A percentile compares a stretch with the other conserved stretches of the same genome.
Evolutionary conservation across 2,113 vertebrate species (phyloP).

Genomic region (Labeo catla): DNA sequence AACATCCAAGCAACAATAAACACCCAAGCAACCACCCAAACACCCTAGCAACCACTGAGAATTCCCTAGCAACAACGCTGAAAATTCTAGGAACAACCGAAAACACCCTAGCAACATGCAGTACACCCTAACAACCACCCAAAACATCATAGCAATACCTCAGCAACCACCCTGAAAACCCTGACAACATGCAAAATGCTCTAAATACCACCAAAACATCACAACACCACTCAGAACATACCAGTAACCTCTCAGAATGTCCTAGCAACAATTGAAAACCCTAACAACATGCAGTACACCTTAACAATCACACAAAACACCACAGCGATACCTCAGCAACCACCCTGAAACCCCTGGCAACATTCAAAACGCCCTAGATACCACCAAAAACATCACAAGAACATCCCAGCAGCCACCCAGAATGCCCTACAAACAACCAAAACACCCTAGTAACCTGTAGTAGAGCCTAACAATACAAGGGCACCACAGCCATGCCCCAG

Average conservation of each 20-base stretch:
- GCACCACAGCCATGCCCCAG: too few species aligned
- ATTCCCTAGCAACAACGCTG: background rate
- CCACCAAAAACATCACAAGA: background rate
- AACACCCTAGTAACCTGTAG: too few species aligned
- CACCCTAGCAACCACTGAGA: background rate
- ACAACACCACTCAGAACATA: rapidly evolving
- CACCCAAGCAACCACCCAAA: background rate
- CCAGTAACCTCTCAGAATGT: background rate
- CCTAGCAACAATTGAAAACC: background rate
- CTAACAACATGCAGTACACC: too few species aligned
- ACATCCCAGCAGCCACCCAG: background rate
- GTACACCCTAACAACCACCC: background rate
- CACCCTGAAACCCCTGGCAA: background rate
- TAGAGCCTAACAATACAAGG: too few species aligned
- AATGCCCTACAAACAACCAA: background rate
- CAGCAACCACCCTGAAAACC: background rate
- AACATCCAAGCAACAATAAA: background rate
- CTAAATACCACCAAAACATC: background rate
- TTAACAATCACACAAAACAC: background rate
- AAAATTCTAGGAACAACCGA: too few species aligned
- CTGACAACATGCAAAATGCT: background rate
- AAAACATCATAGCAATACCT: background rate
- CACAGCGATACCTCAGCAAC: background rate
- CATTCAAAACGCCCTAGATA: background rate
- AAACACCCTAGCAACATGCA: too few species aligned